A percentile compares a stretch with the other conserved stretches of the same genome.
phyloP scores from a whole-genome alignment of 2,113 vertebrate species.

The Ibidorhyncha struthersii region DNA sequence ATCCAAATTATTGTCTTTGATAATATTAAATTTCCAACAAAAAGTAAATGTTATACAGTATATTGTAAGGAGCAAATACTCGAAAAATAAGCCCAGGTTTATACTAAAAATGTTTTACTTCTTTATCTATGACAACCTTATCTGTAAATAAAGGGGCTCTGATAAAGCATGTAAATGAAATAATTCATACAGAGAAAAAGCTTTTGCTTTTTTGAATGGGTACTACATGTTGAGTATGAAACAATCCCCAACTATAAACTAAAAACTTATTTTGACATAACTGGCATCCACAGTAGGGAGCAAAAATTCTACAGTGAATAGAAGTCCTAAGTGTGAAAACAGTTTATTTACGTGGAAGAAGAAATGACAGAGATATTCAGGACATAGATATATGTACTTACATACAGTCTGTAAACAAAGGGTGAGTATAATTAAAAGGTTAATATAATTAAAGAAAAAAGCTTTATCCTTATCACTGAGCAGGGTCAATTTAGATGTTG shows the following conservation, averaged over 20 bases:
- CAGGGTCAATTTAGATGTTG: not conserved
- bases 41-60: not conserved
- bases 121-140: not conserved
- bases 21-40: not conserved
- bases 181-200: not conserved
- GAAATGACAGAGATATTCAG: not conserved
- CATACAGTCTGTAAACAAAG: not conserved
- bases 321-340: not conserved
- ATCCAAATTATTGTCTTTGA: not conserved
- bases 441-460: not conserved
- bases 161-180: not conserved
- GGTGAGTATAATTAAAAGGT: not conserved
- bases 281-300: not conserved
- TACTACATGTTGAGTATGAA: not conserved
- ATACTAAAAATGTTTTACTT: not conserved
- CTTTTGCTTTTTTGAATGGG: not conserved
- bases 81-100: not conserved
- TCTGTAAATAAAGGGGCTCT: not conserved
- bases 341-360: not conserved
- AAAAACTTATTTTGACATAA: not conserved
- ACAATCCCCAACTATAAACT: not conserved
- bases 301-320: not conserved
- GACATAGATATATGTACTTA: not conserved
- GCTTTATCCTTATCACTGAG: not conserved
- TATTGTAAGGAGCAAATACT: not conserved